phyloP scores from a whole-genome alignment of 2,888 invertebrate genomes.

The Lepetodrilus schrolli region DNA sequence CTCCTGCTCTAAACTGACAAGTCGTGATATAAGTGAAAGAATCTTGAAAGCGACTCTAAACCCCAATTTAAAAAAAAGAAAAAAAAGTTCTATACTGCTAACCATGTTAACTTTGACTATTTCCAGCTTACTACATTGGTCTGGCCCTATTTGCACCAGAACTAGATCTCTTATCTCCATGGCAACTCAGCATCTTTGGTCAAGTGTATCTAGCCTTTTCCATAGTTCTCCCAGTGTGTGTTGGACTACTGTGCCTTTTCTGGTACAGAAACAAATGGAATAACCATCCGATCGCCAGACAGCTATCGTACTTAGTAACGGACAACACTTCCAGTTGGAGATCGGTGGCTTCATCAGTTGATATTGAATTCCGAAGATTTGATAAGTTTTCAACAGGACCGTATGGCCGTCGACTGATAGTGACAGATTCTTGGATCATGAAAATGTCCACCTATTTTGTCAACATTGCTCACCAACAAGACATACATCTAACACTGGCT shows the following conservation, averaged over 20 bases:
- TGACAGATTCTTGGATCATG: slow-evolving; percentile 90
- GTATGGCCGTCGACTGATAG: slow-evolving; percentile 70
- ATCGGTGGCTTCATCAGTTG: slow-evolving; percentile 83
- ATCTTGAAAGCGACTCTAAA: no score
- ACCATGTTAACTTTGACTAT: slow-evolving; percentile 13
- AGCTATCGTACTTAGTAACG: slow-evolving; percentile 76
- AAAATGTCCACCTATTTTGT: slow-evolving; percentile 86
- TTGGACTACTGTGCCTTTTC: slow-evolving; percentile 78
- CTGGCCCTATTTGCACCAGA: slow-evolving; percentile 58
- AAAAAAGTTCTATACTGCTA: neutral
- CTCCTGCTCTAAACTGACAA: no score
- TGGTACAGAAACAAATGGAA: slow-evolving; percentile 84
- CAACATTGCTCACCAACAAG: slow-evolving; percentile 84
- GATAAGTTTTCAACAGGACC: slow-evolving; percentile 75
- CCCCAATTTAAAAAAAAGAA: no score
- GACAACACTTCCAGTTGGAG: slow-evolving; percentile 79
- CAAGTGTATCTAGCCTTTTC: slow-evolving; percentile 55
- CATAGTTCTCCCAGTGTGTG: slow-evolving; percentile 76
- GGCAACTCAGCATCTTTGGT: slow-evolving; percentile 50
- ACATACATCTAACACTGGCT: slow-evolving; percentile 85
- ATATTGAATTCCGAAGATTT: slow-evolving; percentile 82
- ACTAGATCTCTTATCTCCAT: slow-evolving; percentile 52
- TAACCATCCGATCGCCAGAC: slow-evolving; percentile 85
- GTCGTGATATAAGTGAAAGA: no score
- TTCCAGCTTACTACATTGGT: slow-evolving; percentile 69